phyloP scores from a whole-genome alignment of 2,888 invertebrate species.

The Dasypogon diadema region DNA sequence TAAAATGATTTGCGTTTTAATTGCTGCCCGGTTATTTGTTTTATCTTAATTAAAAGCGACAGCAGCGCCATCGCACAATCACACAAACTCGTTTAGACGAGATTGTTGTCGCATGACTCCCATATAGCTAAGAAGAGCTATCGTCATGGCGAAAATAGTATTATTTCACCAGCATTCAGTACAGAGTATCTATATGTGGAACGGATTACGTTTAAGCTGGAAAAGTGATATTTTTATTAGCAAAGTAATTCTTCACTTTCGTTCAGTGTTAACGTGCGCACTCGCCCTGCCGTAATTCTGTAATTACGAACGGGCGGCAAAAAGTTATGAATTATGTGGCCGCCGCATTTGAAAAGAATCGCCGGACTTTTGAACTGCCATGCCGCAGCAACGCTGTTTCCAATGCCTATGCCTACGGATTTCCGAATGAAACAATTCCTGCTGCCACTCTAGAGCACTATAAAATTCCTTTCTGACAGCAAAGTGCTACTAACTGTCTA shows the following conservation, averaged over 20 bases:
- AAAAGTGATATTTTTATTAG: constrained; percentile 20
- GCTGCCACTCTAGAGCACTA: background rate
- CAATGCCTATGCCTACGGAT: no score
- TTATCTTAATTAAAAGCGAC: constrained; percentile 57
- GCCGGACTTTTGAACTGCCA: no score
- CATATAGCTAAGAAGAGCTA: constrained; percentile 15
- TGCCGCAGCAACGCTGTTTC: no score
- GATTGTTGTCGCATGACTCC: constrained; percentile 42
- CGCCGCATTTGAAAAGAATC: no score
- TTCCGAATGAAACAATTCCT: no score
- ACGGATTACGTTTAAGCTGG: background rate
- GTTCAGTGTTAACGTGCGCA: background rate
- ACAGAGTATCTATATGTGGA: background rate
- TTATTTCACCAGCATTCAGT: constrained; percentile 6
- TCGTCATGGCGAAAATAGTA: constrained; percentile 17
- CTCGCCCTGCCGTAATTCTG: background rate
- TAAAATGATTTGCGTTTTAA: constrained; percentile 52
- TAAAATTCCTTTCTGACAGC: background rate
- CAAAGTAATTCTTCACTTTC: background rate
- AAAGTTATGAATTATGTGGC: background rate
- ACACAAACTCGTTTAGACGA: constrained; percentile 43
- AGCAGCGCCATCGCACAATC: constrained; percentile 51
- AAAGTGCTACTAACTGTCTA: background rate
- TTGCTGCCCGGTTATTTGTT: constrained; percentile 51
- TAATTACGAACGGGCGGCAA: background rate